Evolutionary conservation across 2,797 vertebrate species (phyloP).

Genomic region (Pelochelys cantorii): DNA sequence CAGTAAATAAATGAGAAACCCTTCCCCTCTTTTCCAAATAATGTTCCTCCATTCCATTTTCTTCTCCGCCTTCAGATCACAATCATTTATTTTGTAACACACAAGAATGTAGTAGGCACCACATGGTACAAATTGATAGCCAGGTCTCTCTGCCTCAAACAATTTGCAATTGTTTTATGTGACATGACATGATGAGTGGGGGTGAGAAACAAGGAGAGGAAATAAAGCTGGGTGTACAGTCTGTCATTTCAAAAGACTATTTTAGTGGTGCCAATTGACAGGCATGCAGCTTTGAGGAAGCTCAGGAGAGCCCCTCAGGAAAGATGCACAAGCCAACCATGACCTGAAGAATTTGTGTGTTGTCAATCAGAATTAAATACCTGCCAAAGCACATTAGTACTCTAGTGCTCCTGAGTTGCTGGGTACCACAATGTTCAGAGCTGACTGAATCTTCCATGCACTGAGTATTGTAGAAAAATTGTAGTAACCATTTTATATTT

Average conservation of each 20-base stretch:
- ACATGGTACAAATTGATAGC: fast-evolving
- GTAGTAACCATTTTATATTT: no score
- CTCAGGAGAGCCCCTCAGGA: not conserved
- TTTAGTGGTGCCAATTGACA: constrained; percentile 19
- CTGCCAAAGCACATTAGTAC: not conserved
- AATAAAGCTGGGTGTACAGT: not conserved
- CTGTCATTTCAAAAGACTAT: not conserved
- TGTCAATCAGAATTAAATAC: constrained; percentile 41
- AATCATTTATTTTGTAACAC: not conserved
- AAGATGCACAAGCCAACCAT: constrained; percentile 33
- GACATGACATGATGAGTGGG: not conserved
- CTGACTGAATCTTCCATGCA: not conserved
- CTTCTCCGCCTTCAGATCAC: not conserved
- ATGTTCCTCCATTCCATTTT: not conserved
- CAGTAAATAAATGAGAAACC: not conserved
- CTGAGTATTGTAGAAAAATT: no score
- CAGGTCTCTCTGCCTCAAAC: not conserved
- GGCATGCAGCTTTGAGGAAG: not conserved
- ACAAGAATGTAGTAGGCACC: not conserved
- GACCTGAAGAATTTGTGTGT: not conserved
- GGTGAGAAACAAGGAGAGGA: not conserved
- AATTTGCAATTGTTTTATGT: not conserved
- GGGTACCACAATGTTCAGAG: constrained; percentile 29
- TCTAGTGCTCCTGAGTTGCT: constrained; percentile 47
- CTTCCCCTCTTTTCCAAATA: not conserved